Conservation (phyloP, 2,888 invertebrate genomes). For the Chloroclysta siterata region DNA sequence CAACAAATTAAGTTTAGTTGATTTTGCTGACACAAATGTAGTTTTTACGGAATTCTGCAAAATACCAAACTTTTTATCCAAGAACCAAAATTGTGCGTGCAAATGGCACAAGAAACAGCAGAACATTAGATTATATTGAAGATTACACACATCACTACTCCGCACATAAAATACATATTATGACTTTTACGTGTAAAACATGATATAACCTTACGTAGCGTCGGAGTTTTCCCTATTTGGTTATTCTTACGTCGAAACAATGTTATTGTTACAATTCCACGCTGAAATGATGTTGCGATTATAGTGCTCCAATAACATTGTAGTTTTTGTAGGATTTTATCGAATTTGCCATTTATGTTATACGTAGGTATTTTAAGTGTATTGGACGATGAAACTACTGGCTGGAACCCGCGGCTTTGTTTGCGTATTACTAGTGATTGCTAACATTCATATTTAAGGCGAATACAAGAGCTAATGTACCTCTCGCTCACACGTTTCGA, state of each 20-base stretch:
- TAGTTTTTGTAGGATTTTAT: neutral
- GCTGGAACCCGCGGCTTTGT: too few relatives aligned
- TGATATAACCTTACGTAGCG: conserved; percentile 2
- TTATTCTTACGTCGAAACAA: conserved; percentile 10
- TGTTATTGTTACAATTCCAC: conserved; percentile 5
- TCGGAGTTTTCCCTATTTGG: conserved; percentile 14
- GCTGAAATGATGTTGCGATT: neutral
- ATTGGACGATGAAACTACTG: too few relatives aligned
- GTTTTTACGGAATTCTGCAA: too few relatives aligned
- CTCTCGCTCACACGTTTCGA: too few relatives aligned
- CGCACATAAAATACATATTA: neutral
- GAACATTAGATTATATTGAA: neutral
- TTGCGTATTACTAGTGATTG: too few relatives aligned
- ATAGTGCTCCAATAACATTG: neutral
- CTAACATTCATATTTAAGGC: too few relatives aligned
- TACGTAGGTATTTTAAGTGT: neutral
- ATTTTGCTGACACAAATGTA: neutral
- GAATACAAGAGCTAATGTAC: too few relatives aligned
- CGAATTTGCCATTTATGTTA: neutral
- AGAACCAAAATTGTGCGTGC: neutral
- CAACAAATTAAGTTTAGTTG: too few relatives aligned
- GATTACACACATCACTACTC: neutral
- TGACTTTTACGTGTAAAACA: conserved; percentile 3
- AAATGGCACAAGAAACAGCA: neutral
- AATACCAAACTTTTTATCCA: too few relatives aligned